These are phyloP conservation scores for Zaprionus lineosus DNA, from an alignment of 2,888 invertebrate genomes.

Conservation along the genomic window DNA sequence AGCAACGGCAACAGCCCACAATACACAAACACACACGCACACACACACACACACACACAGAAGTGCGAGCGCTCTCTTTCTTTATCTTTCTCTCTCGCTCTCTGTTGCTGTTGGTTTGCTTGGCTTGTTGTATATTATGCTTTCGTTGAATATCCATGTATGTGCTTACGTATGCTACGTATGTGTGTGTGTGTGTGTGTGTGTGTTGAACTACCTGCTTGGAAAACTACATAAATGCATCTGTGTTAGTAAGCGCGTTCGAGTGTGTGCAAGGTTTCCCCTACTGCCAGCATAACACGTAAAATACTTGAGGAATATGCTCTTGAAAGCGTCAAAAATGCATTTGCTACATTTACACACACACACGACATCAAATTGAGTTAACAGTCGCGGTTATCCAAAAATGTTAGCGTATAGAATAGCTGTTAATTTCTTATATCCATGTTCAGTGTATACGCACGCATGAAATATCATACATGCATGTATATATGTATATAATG, in stretches of 20 bases:
- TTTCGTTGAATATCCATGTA: slow-evolving; percentile 20
- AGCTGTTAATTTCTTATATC: slow-evolving; percentile 23
- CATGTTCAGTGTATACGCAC: slow-evolving; percentile 1
- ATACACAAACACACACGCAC: slow-evolving; percentile 30
- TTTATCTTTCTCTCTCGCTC: slow-evolving; percentile 11
- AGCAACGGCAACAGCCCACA: not conserved
- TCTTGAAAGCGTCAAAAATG: slow-evolving; percentile 58
- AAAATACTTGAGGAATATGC: slow-evolving; percentile 43
- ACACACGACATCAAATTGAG: slow-evolving; percentile 15
- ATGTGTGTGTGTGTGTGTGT: not conserved
- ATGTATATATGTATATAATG: not conserved
- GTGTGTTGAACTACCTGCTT: slow-evolving; percentile 60
- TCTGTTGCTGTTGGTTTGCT: slow-evolving; percentile 25
- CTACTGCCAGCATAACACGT: slow-evolving; percentile 46
- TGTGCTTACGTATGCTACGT: no score
- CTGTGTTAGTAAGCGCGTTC: slow-evolving; percentile 5
- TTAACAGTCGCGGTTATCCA: slow-evolving; percentile 27
- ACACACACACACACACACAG: slow-evolving; percentile 10
- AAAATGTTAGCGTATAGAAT: slow-evolving; percentile 24
- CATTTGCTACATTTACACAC: slow-evolving; percentile 41
- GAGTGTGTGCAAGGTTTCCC: slow-evolving; percentile 29
- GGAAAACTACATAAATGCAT: slow-evolving; percentile 49
- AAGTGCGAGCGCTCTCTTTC: slow-evolving; percentile 21
- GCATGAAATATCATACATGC: not conserved
- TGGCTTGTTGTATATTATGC: slow-evolving; percentile 37